Evolutionary conservation across 2,797 vertebrate genomes (phyloP).

Genomic region (Myioborus miniatus): DNA sequence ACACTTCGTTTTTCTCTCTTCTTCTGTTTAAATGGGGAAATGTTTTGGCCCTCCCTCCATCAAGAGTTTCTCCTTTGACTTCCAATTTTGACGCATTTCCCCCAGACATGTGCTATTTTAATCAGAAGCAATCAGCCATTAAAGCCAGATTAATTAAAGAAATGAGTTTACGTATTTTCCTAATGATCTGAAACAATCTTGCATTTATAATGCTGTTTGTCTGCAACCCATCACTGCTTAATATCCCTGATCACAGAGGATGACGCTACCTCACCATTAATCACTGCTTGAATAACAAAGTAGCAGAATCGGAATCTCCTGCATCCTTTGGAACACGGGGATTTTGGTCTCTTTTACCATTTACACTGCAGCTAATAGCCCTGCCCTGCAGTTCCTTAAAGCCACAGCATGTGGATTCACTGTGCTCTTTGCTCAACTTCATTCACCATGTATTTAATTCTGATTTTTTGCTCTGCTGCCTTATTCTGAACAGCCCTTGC

Average conservation of each 20-base stretch:
- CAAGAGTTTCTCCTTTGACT: background rate
- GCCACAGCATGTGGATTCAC: background rate
- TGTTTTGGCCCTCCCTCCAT: background rate
- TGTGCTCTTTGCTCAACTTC: background rate
- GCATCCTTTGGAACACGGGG: background rate
- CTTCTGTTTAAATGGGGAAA: background rate
- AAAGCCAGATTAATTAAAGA: constrained; percentile 11
- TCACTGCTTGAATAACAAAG: background rate
- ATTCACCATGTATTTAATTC: background rate
- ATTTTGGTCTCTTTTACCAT: background rate
- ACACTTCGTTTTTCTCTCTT: background rate
- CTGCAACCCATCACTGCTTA: background rate
- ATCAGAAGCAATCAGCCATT: constrained; percentile 1
- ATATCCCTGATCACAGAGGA: background rate
- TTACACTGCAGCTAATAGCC: background rate
- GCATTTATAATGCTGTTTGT: background rate
- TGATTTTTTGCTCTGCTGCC: background rate
- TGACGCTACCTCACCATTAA: background rate
- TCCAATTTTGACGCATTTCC: background rate
- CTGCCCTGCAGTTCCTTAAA: background rate
- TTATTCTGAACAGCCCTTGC: background rate
- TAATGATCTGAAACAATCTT: background rate
- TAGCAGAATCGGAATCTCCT: background rate
- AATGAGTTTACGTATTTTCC: constrained; percentile 4
- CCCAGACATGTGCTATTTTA: background rate